Base-by-base conservation (phyloP, 2,888 invertebrate genomes). In the Arctia plantaginis region DNA sequence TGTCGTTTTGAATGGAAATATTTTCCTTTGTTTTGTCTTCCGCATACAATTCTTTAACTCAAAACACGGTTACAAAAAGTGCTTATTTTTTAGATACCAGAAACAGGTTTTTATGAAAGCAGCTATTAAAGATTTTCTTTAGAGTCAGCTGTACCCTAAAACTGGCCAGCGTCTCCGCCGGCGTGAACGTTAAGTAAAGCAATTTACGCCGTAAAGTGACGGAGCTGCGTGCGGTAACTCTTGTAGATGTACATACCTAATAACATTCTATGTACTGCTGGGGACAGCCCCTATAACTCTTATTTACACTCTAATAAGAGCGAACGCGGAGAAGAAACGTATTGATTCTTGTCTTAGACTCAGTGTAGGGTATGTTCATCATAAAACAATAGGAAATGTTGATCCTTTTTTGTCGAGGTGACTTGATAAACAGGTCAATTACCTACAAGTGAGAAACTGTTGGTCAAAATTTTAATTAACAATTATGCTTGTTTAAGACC, bases 191-290 rank as follows among this genome's bases (percentile, higher is more conserved):
- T 87, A 90, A 86, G 89, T 94, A 94, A 94, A 93, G 93, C 91
- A 94, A 94, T 94, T 94, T 94, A 90, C 89, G 89, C 78, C 85
- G 87, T 81, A 85, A 86, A 90, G 89, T 92, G 91, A 90, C 89
- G 89, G 85, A 85, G 89, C 81, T 86, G 85, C 78, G 82, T 86
- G 88, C 87, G 86, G 86, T 87, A 85, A 84, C 80, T 74, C 73
- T 55, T 79, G n/a, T 82, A 81, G 78, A 84, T 83, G 79, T 83
- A 81, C 69, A 69, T 79, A 77, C 69, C 68, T 69, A 70, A 66
- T n/a, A n/a, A 20, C 73, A 65, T 65, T 65, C 47, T 72, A 75
- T 70, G 33, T 33, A 69, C 8, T 55, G 41, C 35, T 47, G 20
- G n/a, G 41, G 55, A 55, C 8, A 15, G n/a, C 47, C 27, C 30